These are phyloP conservation scores for Holothuria scabra DNA, from an alignment of 53 echinoderm and acorn worm species.

Conservation along the genomic window DNA sequence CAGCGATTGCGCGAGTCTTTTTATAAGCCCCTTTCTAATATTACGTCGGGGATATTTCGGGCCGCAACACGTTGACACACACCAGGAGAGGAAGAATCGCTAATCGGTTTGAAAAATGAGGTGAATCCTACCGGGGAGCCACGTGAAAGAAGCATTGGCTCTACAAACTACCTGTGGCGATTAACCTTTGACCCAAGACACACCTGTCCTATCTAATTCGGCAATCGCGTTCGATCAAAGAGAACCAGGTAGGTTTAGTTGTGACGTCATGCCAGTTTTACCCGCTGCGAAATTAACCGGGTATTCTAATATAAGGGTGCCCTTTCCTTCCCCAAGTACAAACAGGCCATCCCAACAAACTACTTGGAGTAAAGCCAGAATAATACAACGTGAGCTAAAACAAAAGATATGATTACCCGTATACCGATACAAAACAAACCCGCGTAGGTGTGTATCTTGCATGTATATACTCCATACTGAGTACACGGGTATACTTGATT, in stretches of 20 bases:
- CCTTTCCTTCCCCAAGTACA: no score
- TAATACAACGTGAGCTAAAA: no score
- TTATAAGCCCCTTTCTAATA: slow-evolving; percentile 20
- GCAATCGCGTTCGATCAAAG: slow-evolving; percentile 34
- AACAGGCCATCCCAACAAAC: no score
- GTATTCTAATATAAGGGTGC: neutral
- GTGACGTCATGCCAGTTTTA: slow-evolving; percentile 29
- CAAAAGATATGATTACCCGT: no score
- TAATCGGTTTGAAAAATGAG: slow-evolving; percentile 21
- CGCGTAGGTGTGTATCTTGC: no score
- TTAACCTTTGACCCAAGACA: slow-evolving; percentile 37
- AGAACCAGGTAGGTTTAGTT: slow-evolving; percentile 26
- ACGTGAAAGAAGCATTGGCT: slow-evolving; percentile 18
- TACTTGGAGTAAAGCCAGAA: no score
- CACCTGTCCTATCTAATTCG: slow-evolving; percentile 44
- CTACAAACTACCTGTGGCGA: slow-evolving; percentile 36
- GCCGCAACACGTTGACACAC: slow-evolving; percentile 9
- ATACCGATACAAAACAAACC: no score
- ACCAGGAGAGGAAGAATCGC: slow-evolving; percentile 6
- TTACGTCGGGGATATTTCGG: no score
- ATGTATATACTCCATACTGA: no score
- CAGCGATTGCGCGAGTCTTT: no score
- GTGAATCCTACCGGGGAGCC: slow-evolving; percentile 21
- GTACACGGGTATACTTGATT: no score
- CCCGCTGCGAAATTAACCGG: slow-evolving; percentile 28